Evolutionary conservation across 2,113 vertebrate genomes (phyloP).

Genomic region (Micronycteris hirsuta): DNA sequence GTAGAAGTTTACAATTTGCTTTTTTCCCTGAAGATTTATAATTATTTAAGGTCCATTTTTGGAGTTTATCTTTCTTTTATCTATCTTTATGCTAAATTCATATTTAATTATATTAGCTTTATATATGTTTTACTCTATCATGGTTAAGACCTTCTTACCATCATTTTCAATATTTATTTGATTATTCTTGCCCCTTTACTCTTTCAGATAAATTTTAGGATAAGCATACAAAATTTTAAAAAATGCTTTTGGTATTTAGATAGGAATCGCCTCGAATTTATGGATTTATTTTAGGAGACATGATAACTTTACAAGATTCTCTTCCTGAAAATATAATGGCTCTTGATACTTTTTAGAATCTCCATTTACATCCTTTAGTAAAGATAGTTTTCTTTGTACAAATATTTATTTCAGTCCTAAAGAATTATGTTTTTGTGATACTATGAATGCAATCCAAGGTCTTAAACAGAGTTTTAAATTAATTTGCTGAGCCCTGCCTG

Average conservation of each 20-base stretch:
- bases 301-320: neutral
- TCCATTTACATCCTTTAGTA: neutral
- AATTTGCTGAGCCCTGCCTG: neutral
- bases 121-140: neutral
- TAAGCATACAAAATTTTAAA: neutral
- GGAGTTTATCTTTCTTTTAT: neutral
- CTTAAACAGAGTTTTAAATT: conserved; percentile 20
- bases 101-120: conserved; percentile 2
- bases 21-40: neutral
- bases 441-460: neutral
- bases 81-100: neutral
- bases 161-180: neutral
- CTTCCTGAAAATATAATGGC: neutral
- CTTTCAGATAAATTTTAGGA: neutral
- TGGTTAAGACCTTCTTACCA: neutral
- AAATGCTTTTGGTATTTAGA: neutral
- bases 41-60: neutral
- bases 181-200: neutral
- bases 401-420: neutral
- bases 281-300: neutral
- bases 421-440: neutral
- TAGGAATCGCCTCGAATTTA: neutral
- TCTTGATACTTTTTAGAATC: neutral
- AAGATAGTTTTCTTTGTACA: neutral
- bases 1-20: neutral